phyloP scores from a whole-genome alignment of 2,888 invertebrate genomes.

The Lordiphosa andalusiaca region DNA sequence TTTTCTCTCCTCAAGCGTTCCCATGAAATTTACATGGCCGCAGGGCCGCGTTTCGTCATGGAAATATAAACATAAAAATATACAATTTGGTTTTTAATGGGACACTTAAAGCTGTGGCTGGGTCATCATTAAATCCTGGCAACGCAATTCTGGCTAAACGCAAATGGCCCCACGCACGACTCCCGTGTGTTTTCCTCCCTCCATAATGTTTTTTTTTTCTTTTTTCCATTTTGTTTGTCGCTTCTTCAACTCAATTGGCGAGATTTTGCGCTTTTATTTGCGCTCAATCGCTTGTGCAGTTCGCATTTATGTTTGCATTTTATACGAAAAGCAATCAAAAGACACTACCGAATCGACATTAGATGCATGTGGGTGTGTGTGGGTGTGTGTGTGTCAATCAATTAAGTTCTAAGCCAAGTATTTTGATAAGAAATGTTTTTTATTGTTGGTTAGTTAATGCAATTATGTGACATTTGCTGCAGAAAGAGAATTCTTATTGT shows the following conservation, averaged over 20 bases:
- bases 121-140: constrained; percentile 64
- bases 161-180: constrained; percentile 38
- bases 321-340: constrained; percentile 58
- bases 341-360: constrained; percentile 34
- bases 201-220: not conserved
- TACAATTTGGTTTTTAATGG: constrained; percentile 31
- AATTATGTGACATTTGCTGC: too few species aligned
- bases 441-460: too few species aligned
- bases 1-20: too few species aligned
- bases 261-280: constrained; percentile 56
- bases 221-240: constrained; percentile 5
- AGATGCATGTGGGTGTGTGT: constrained; percentile 29
- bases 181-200: constrained; percentile 4
- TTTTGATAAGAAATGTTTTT: too few species aligned
- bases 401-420: too few species aligned
- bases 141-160: constrained; percentile 58
- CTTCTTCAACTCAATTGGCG: constrained; percentile 46
- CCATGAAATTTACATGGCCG: too few species aligned
- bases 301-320: constrained; percentile 57
- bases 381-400: not conserved
- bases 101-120: constrained; percentile 10
- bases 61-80: too few species aligned
- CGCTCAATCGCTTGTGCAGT: constrained; percentile 47
- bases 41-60: too few species aligned
- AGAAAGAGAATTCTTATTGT: too few species aligned